Evolutionary conservation across 2,888 invertebrate genomes (phyloP), one percentile per base, ranked within the genome.

Genomic region (Lasioglossum oenotherae): DNA sequence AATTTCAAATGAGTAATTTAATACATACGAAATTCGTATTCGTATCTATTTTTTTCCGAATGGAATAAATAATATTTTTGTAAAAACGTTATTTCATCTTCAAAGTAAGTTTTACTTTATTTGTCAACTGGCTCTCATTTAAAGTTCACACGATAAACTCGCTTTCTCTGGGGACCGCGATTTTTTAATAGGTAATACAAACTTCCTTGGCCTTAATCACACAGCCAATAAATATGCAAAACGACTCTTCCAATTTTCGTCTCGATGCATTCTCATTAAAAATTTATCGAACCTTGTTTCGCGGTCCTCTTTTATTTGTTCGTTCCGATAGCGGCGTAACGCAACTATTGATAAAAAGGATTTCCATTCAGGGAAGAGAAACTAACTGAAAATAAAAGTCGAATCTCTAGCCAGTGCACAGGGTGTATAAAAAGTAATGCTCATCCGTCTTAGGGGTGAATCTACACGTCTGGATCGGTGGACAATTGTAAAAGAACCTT

Each of bases 181-280:
- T 74, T 74, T 83, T 74, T 83, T 83, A 71, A 78, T 74, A 72
- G 74, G 16, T 79, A 60, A 80, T 78, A 80, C 35, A 60, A 81
- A 79, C 81, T 69, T 79, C 31, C 46, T 31, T 64, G 19, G 23
- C 53, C 53, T 78, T 75, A 75, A 81, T 81, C 67, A 83, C 46
- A 49, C 64, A 16, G 19, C n/a, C 67, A 78, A 78, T 74, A 78
- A 84, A 83, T 72, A 78, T 78, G 74, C 53, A 72, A 82, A 80
- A 80, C 38, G 49, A 35, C 81, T 57, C 53, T 82, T 67, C 57
- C 76, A 53, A 82, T 77, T 77, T 53, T 75, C 53, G 6, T 72
- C 44, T 14, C 53, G 38, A 57, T 76, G 60, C 19, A 41, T 53
- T 27, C 38, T 67, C 53, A 4, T 77, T 76, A 77, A 77, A 82